A percentile compares a stretch with the other conserved stretches of the same genome.
Conservation (phyloP, 2,113 vertebrate species). For the Acanthisitta chloris region DNA sequence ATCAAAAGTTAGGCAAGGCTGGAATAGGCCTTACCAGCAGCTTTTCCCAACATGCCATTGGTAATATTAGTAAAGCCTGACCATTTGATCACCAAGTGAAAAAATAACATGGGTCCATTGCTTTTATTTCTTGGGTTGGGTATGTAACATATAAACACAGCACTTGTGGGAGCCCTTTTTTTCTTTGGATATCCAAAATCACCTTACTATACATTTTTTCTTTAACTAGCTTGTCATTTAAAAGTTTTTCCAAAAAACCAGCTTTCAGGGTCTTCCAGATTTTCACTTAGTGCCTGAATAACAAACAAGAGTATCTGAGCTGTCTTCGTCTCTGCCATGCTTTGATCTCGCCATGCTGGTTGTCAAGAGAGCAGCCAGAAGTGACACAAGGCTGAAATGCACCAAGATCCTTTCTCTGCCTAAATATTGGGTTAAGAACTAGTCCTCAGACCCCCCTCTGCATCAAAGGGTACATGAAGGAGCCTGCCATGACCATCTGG, state of each 20-base stretch:
- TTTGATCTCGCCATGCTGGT: neutral
- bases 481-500: neutral
- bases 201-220: neutral
- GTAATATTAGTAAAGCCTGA: neutral
- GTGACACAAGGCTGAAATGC: neutral
- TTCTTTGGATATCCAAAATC: neutral
- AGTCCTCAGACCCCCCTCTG: neutral
- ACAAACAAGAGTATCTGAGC: neutral
- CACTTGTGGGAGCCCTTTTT: neutral
- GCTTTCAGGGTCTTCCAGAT: neutral
- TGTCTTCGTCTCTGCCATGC: fast-evolving
- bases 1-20: neutral
- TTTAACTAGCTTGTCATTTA: neutral
- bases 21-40: neutral
- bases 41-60: neutral
- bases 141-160: neutral
- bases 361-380: neutral
- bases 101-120: neutral
- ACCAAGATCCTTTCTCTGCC: neutral
- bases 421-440: neutral
- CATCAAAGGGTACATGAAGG: fast-evolving
- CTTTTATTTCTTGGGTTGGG: neutral
- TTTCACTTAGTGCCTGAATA: neutral
- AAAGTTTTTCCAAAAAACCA: neutral
- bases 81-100: neutral